Conservation (phyloP, 2,113 vertebrate species). For the Pachyramphus minor region DNA sequence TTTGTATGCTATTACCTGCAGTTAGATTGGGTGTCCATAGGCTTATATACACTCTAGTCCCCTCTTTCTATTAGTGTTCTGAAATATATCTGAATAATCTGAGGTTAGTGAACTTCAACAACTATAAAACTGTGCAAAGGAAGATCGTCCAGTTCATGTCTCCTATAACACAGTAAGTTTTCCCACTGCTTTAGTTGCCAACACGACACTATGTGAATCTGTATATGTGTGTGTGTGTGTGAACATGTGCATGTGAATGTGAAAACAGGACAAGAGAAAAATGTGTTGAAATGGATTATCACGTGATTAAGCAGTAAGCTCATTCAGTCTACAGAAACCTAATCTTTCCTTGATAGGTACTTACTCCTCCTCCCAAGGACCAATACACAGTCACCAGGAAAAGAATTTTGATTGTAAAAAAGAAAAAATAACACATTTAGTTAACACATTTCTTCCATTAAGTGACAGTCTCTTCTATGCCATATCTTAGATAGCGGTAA, state of each 20-base stretch:
- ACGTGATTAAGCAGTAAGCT: background rate
- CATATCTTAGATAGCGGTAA: background rate
- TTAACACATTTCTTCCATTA: background rate
- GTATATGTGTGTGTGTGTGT: background rate
- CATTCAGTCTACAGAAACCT: background rate
- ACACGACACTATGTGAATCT: background rate
- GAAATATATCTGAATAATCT: background rate
- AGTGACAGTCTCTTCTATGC: background rate
- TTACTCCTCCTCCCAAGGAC: background rate
- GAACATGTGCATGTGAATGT: rapidly evolving
- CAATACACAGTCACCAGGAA: background rate
- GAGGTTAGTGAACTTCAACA: background rate
- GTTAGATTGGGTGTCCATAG: background rate
- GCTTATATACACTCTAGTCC: background rate
- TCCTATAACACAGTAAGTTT: background rate
- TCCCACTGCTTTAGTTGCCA: background rate
- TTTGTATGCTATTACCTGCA: background rate
- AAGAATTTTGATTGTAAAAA: background rate
- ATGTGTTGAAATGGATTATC: background rate
- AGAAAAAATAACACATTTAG: background rate
- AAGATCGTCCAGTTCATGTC: background rate
- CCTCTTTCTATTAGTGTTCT: background rate
- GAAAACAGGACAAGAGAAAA: background rate
- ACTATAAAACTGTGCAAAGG: background rate
- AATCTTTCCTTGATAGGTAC: background rate